phyloP scores from a whole-genome alignment of 2,113 vertebrate genomes.

The Cichladusa arquata region DNA sequence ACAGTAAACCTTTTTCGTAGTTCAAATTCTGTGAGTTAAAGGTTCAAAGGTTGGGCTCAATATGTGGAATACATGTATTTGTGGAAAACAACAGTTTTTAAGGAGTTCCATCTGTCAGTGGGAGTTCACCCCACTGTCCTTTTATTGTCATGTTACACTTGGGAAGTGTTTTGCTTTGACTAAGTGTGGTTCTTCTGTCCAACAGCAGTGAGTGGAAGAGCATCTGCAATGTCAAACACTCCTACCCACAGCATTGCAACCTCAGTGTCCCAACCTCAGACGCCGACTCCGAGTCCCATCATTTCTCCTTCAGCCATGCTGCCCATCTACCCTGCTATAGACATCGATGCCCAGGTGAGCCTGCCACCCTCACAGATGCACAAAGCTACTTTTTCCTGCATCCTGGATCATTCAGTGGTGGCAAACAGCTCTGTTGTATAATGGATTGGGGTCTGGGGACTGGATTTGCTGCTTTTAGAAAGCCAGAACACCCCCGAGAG shows the following conservation, averaged over 20 bases:
- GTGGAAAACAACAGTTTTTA: not conserved
- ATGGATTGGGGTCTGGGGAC: not conserved
- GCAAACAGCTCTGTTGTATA: not conserved
- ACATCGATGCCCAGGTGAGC: constrained; percentile 97
- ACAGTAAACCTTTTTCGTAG: not conserved
- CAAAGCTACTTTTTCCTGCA: not conserved
- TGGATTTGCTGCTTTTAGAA: not conserved
- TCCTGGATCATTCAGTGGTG: not conserved
- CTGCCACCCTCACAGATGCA: not conserved
- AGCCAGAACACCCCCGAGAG: not conserved
- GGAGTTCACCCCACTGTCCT: not conserved
- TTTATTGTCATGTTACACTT: not conserved
- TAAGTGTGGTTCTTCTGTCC: constrained; percentile 77
- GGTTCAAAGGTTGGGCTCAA: not conserved
- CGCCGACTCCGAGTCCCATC: constrained; percentile 88
- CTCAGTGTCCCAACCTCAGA: constrained; percentile 88
- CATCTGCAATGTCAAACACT: constrained; percentile 92
- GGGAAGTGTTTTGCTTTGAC: constrained; percentile 35
- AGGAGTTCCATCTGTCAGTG: not conserved
- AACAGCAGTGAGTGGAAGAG: constrained; percentile 96
- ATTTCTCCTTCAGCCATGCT: constrained; percentile 94
- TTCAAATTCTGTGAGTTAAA: not conserved
- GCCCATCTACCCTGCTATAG: constrained; percentile 96
- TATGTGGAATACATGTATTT: not conserved
- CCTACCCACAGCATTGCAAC: constrained; percentile 87